These are phyloP conservation scores for Drosophila nannoptera DNA, from an alignment of 1,140 invertebrate genomes.

Conservation along the genomic window DNA sequence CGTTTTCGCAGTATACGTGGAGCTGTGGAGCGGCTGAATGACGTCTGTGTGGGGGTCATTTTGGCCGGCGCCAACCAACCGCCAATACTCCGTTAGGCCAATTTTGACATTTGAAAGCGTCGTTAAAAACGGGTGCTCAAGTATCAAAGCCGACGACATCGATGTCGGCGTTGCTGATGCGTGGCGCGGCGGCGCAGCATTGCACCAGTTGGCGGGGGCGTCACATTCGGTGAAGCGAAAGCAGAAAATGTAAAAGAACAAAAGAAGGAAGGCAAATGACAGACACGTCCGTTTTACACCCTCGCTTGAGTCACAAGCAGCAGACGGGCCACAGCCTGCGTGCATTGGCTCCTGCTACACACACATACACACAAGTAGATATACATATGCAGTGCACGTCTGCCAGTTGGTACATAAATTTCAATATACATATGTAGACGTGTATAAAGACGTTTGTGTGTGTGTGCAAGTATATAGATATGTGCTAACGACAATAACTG, in stretches of 20 bases:
- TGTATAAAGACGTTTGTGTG: not conserved
- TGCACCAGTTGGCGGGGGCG: slow-evolving; percentile 1
- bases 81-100: slow-evolving; percentile 50
- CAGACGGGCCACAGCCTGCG: slow-evolving; percentile 3
- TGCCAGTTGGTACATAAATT: slow-evolving; percentile 39
- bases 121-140: slow-evolving; percentile 28
- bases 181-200: slow-evolving; percentile 1
- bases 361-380: slow-evolving; percentile 23
- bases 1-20: slow-evolving; percentile 39
- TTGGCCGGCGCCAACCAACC: slow-evolving; percentile 47
- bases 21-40: slow-evolving; percentile 13
- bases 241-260: slow-evolving; percentile 37
- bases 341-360: slow-evolving; percentile 33
- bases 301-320: slow-evolving; percentile 21
- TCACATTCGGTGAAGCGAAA: slow-evolving; percentile 29
- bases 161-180: slow-evolving; percentile 10
- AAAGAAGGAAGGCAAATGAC: slow-evolving; percentile 66
- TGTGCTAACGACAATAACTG: slow-evolving; percentile 45
- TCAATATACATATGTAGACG: no score
- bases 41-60: slow-evolving; percentile 18
- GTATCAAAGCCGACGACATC: slow-evolving; percentile 3
- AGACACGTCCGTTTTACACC: slow-evolving; percentile 70
- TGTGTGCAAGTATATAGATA: not conserved
- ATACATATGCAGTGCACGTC: slow-evolving; percentile 34
- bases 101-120: slow-evolving; percentile 52